These are phyloP conservation scores for Gonioctena quinquepunctata DNA, from an alignment of 1,140 invertebrate species.

Conservation along the genomic window DNA sequence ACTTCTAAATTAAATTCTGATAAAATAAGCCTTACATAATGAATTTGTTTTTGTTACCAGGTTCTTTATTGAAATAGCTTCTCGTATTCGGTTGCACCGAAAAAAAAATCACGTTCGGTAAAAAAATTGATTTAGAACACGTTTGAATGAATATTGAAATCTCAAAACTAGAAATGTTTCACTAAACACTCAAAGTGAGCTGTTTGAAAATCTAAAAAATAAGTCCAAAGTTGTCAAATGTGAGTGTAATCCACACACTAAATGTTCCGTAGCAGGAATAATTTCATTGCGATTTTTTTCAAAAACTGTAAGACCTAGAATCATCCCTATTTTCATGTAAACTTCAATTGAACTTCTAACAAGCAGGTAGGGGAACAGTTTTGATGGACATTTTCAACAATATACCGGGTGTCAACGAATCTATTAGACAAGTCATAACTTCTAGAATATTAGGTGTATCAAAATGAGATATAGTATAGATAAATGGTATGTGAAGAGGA, in stretches of 20 bases:
- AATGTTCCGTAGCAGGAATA: not conserved
- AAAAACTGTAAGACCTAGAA: too few species aligned
- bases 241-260: not conserved
- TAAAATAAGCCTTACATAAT: not conserved
- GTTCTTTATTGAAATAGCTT: not conserved
- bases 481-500: too few species aligned
- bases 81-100: not conserved
- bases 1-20: slow-evolving; percentile 2
- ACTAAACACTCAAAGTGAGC: not conserved
- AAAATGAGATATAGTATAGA: too few species aligned
- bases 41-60: not conserved
- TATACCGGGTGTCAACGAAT: too few species aligned
- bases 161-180: not conserved
- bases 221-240: not conserved
- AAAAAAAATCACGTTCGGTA: not conserved
- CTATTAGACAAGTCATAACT: too few species aligned
- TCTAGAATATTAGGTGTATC: too few species aligned
- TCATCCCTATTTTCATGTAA: too few species aligned
- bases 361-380: too few species aligned
- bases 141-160: not conserved
- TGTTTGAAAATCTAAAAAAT: not conserved
- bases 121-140: not conserved
- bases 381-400: too few species aligned
- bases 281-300: too few species aligned
- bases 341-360: too few species aligned